Base-by-base conservation (phyloP, 2,888 invertebrate genomes). In the Pachymerium ferrugineum region DNA sequence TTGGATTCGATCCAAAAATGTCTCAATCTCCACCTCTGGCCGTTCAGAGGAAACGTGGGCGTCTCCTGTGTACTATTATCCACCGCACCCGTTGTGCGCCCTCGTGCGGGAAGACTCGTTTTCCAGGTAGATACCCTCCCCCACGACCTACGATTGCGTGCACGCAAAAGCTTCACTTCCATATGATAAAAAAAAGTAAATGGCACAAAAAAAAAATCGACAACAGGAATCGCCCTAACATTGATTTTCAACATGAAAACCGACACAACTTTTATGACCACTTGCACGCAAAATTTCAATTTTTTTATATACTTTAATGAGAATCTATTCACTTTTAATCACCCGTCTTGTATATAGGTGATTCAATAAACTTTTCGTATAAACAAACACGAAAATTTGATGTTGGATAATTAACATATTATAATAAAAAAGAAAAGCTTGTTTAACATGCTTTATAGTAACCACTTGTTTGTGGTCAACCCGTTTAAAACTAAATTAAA, bases 121-220 rank as follows among this genome's bases (percentile, higher is more conserved):
- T 54, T 54, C 47, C 19, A 54, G 19, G 47, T 54, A 54, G 47
- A 54, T n/a, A 22, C 47, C 22, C 47, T 19, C 19, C 47, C 19
- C 47, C 19, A 19, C 47, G 10, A 19, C 16, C 47, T 22, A 54
- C 6, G 19, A 54, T 54, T 54, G 47, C 22, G 47, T 5, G 47
- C 47, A 54, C 47, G 47, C 47, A 54, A 54, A n/a, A 54, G n/a
- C 47, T 10, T 54, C 19, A 54, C 19, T 54, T 54, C 47, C 22
- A 16, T 19, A 54, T 16, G 19, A 22, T n/a, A n/a, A n/a, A n/a
- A n/a, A n/a, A n/a, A n/a, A n/a, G n/a, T n/a, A n/a, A n/a, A n/a
- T n/a, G n/a, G n/a, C n/a, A n/a, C 47, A 54, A 54, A 54, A 54
- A 47, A 47, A 47, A 54, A 54, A 54, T 54, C 19, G 47, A 54